Percentiles rank a stretch among this genome's conserved stretches.
These are phyloP conservation scores for Polia nebulosa DNA, from an alignment of 2,888 invertebrate species.

Conservation along the genomic window DNA sequence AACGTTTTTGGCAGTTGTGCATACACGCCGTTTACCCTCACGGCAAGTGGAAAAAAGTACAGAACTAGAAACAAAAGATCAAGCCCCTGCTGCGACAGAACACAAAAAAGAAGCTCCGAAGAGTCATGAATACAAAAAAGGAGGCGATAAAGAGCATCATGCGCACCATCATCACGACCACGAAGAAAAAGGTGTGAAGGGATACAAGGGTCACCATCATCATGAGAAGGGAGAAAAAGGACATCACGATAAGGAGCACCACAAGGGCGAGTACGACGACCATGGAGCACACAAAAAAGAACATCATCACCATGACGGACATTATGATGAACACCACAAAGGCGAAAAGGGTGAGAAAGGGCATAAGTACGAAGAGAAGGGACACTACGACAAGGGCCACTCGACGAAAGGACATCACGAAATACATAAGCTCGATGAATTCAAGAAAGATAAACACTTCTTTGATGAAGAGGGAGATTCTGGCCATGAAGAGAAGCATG, in stretches of 20 bases:
- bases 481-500: slow-evolving; percentile 95
- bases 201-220: slow-evolving; percentile 93
- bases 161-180: slow-evolving; percentile 92
- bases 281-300: slow-evolving; percentile 92
- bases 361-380: slow-evolving; percentile 92
- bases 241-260: slow-evolving; percentile 93
- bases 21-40: slow-evolving; percentile 79
- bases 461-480: slow-evolving; percentile 96
- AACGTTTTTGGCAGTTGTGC: slow-evolving; percentile 72
- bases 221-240: slow-evolving; percentile 93
- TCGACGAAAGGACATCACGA: slow-evolving; percentile 96
- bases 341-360: slow-evolving; percentile 93
- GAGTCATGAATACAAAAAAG: slow-evolving; percentile 91
- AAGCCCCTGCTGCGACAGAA: slow-evolving; percentile 83
- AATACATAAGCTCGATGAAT: slow-evolving; percentile 96
- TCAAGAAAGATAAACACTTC: slow-evolving; percentile 96
- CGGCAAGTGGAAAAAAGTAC: slow-evolving; percentile 66
- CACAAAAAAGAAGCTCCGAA: slow-evolving; percentile 88
- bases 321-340: slow-evolving; percentile 92
- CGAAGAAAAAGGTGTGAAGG: slow-evolving; percentile 94
- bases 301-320: slow-evolving; percentile 92
- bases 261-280: slow-evolving; percentile 92
- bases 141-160: slow-evolving; percentile 93
- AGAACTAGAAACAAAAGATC: slow-evolving; percentile 74
- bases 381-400: slow-evolving; percentile 96